These are phyloP conservation scores for Melanostigma gelatinosum DNA, from an alignment of 2,113 vertebrate species.

Conservation along the genomic window DNA sequence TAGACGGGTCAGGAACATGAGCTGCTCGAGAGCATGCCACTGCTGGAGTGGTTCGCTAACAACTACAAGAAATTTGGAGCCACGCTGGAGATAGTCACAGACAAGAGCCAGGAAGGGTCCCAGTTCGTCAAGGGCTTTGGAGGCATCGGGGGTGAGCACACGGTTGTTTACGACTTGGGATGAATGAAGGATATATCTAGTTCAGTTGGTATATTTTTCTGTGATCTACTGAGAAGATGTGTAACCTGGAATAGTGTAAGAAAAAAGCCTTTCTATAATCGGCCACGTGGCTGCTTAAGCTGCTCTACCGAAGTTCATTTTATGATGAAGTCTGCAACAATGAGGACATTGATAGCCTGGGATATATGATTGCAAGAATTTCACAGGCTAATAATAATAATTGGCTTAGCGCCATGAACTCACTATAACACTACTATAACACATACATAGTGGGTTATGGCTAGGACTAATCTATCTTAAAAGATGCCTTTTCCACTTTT, in stretches of 20 bases:
- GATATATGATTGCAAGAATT: constrained; percentile 12
- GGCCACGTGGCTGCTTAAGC: neutral
- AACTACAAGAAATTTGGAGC: constrained; percentile 99
- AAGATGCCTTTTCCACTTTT: neutral
- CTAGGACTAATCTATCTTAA: neutral
- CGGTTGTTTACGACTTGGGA: neutral
- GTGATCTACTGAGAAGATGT: neutral
- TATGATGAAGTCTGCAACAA: constrained; percentile 7
- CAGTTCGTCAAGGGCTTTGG: constrained; percentile 99
- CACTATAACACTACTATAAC: neutral
- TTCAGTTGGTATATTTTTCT: neutral
- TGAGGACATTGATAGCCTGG: constrained; percentile 9
- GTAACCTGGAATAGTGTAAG: neutral
- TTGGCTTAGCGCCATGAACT: neutral
- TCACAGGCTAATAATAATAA: constrained; percentile 23
- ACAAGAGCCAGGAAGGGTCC: constrained; percentile 99
- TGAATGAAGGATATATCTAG: neutral
- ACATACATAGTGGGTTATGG: neutral
- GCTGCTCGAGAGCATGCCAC: constrained; percentile 98
- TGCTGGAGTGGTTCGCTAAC: constrained; percentile 99
- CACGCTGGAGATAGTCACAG: constrained; percentile 98
- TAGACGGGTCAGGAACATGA: constrained; percentile 99
- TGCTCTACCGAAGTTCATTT: neutral
- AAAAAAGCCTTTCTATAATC: neutral
- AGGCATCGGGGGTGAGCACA: constrained; percentile 94